These are phyloP conservation scores for Mongoloraphidia duomilia DNA, from an alignment of 2,888 invertebrate genomes.

Conservation along the genomic window DNA sequence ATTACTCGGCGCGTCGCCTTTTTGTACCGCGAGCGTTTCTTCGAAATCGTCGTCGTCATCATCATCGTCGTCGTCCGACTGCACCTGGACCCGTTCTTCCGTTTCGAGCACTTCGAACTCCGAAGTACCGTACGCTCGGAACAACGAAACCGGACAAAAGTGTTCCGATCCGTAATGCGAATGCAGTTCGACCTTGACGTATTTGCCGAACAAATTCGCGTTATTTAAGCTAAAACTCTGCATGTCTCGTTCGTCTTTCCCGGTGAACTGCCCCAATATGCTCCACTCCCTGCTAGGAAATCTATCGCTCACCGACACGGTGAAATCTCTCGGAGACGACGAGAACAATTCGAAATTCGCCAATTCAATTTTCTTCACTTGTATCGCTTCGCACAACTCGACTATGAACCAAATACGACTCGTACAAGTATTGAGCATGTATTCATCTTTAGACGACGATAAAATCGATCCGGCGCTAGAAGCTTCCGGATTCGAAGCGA, in stretches of 20 bases:
- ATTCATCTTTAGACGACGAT: conserved; percentile 86
- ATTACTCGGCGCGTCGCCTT: conserved; percentile 47
- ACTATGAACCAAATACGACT: conserved; percentile 90
- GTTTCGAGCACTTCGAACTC: conserved; percentile 82
- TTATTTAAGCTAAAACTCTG: conserved; percentile 67
- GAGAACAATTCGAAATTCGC: conserved; percentile 98
- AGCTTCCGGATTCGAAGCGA: conserved; percentile 85
- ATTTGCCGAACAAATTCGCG: conserved; percentile 74
- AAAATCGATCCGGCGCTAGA: conserved; percentile 75
- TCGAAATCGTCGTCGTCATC: conserved; percentile 47
- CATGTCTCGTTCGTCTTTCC: conserved; percentile 71
- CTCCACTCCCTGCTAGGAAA: conserved; percentile 89
- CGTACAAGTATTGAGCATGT: conserved; percentile 93
- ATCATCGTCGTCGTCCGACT: conserved; percentile 50
- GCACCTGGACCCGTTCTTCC: conserved; percentile 50
- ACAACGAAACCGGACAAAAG: conserved; percentile 92
- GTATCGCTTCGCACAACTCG: conserved; percentile 95
- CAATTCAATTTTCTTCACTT: conserved; percentile 85
- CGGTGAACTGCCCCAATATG: conserved; percentile 72
- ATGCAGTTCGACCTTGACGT: conserved; percentile 78
- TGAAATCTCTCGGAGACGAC: conserved; percentile 86
- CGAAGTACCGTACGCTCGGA: conserved; percentile 85
- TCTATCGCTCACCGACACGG: conserved; percentile 74
- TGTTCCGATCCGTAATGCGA: conserved; percentile 95
- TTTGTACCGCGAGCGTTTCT: conserved; percentile 34